Conservation (phyloP, 2,888 invertebrate genomes). For the Tetheella fluctuosa region DNA sequence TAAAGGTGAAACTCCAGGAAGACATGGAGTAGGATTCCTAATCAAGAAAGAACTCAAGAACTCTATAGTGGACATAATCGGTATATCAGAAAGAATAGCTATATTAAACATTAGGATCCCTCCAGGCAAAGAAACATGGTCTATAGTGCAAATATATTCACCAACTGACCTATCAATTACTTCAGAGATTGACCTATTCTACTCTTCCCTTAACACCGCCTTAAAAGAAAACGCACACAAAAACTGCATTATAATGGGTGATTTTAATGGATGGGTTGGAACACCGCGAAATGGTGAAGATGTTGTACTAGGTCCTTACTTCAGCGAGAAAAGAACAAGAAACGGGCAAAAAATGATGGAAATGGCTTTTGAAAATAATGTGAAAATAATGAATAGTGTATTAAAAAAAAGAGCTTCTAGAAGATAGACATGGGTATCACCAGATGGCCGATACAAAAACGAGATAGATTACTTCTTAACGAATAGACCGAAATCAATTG, state of each 20-base stretch:
- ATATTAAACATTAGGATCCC: slow-evolving; percentile 19
- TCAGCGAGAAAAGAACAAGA: not conserved
- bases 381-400: not conserved
- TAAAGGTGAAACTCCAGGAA: not conserved
- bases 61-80: not conserved
- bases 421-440: slow-evolving; percentile 19
- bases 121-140: slow-evolving; percentile 15
- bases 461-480: slow-evolving; percentile 26
- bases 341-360: not conserved
- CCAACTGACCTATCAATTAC: slow-evolving; percentile 23
- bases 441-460: slow-evolving; percentile 17
- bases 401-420: not conserved
- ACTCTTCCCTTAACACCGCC: slow-evolving; percentile 2
- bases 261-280: not conserved
- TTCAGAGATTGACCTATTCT: slow-evolving; percentile 23
- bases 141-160: too few species aligned
- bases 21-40: not conserved
- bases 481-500: slow-evolving; percentile 13
- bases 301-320: not conserved
- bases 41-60: not conserved
- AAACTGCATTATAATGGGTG: not conserved
- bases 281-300: not conserved
- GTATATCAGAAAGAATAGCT: not conserved
- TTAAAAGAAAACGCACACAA: not conserved
- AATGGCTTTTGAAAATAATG: not conserved